Percentiles rank a stretch among this genome's conserved stretches.
phyloP scores from a whole-genome alignment of 2,797 vertebrate genomes.

The Gephyroberyx darwinii region DNA sequence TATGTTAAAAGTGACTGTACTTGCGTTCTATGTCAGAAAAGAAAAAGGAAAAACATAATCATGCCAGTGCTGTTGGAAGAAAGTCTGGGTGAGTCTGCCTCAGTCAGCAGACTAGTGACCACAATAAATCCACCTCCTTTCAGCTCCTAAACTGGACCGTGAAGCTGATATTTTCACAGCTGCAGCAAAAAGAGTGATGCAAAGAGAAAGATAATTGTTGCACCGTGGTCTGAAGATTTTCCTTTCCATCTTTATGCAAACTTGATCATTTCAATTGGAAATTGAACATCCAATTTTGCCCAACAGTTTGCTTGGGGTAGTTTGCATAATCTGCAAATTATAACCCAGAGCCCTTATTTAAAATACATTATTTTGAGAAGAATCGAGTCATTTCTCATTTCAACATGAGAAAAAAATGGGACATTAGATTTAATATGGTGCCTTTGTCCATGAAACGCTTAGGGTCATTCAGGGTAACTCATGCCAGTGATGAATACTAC shows the following conservation, averaged over 20 bases:
- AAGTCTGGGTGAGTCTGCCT: slow-evolving; percentile 25
- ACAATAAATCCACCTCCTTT: slow-evolving; percentile 45
- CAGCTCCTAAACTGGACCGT: not conserved
- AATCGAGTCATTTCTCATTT: slow-evolving; percentile 56
- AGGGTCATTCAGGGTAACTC: slow-evolving; percentile 29
- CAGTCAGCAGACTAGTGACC: slow-evolving; percentile 55
- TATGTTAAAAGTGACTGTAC: not conserved
- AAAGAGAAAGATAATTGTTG: too few species aligned
- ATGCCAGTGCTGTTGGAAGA: slow-evolving; percentile 17
- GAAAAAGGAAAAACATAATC: slow-evolving; percentile 13
- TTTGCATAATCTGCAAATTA: too few species aligned
- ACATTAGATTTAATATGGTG: slow-evolving; percentile 9
- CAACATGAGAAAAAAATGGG: slow-evolving; percentile 50
- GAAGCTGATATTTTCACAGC: slow-evolving; percentile 67
- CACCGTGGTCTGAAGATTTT: too few species aligned
- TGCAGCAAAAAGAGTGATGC: slow-evolving; percentile 39
- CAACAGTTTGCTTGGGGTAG: too few species aligned
- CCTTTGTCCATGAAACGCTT: slow-evolving; percentile 42
- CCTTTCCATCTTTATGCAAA: too few species aligned
- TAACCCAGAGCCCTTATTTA: too few species aligned
- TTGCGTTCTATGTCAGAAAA: not conserved
- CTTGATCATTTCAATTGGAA: too few species aligned
- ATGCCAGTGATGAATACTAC: not conserved
- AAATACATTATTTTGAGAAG: slow-evolving; percentile 15
- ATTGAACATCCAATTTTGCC: too few species aligned